These are phyloP conservation scores for Aleiodes alternator DNA, from an alignment of 2,888 invertebrate species.

Conservation along the genomic window DNA sequence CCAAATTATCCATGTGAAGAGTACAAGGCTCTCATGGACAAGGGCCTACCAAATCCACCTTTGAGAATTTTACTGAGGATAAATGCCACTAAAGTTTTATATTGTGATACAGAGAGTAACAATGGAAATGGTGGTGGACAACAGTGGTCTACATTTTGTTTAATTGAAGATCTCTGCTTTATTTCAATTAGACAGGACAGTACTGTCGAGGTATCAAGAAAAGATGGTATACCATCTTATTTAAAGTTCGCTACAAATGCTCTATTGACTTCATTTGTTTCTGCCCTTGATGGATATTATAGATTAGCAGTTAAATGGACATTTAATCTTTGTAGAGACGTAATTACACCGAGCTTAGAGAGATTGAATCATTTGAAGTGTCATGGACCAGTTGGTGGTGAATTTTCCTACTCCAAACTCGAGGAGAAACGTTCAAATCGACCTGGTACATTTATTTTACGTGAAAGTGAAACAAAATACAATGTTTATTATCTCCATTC, in stretches of 20 bases:
- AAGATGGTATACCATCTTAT: slow-evolving; percentile 86
- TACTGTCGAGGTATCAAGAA: slow-evolving; percentile 85
- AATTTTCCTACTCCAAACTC: slow-evolving; percentile 90
- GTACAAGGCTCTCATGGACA: slow-evolving; percentile 82
- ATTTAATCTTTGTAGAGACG: slow-evolving; percentile 90
- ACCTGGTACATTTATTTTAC: slow-evolving; percentile 87
- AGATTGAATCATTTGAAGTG: slow-evolving; percentile 85
- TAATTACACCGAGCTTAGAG: slow-evolving; percentile 87
- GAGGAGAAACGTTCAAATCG: slow-evolving; percentile 86
- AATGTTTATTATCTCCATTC: slow-evolving; percentile 89
- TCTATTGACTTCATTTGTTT: slow-evolving; percentile 86
- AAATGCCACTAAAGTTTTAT: slow-evolving; percentile 71
- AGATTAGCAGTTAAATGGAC: slow-evolving; percentile 91
- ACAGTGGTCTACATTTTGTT: slow-evolving; percentile 78
- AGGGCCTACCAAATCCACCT: slow-evolving; percentile 81
- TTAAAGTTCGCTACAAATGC: slow-evolving; percentile 83
- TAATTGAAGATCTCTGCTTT: slow-evolving; percentile 90
- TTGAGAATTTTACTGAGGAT: slow-evolving; percentile 81
- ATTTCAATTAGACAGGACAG: slow-evolving; percentile 84
- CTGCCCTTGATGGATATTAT: slow-evolving; percentile 91
- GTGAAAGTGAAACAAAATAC: slow-evolving; percentile 89
- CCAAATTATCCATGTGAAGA: slow-evolving; percentile 89
- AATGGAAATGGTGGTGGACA: slow-evolving; percentile 28
- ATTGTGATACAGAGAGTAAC: slow-evolving; percentile 59
- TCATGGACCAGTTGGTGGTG: slow-evolving; percentile 93